These are phyloP conservation scores for Deilephila porcellus DNA, from an alignment of 2,888 invertebrate genomes.

Conservation along the genomic window DNA sequence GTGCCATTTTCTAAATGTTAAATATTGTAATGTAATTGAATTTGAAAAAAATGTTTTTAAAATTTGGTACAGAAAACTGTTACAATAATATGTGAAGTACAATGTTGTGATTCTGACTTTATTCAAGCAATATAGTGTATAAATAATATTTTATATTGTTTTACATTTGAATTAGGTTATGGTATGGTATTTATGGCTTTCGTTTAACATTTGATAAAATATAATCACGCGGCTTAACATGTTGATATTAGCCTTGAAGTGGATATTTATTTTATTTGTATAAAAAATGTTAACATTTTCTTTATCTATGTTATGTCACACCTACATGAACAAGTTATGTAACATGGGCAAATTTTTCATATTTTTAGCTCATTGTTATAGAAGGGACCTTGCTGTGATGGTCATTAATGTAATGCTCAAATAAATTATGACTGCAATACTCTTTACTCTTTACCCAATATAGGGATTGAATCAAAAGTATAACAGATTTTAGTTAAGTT, in stretches of 20 bases:
- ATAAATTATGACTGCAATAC: too few species aligned
- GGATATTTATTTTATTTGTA: not conserved
- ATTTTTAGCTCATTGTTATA: too few species aligned
- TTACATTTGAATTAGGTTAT: not conserved
- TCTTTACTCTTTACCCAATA: too few species aligned
- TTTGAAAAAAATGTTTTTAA: not conserved
- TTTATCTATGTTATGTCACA: not conserved
- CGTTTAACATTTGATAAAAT: conserved; percentile 7
- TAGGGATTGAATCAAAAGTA: too few species aligned
- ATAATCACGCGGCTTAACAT: not conserved
- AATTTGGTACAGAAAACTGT: conserved; percentile 7
- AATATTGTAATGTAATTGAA: not conserved
- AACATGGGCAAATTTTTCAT: too few species aligned
- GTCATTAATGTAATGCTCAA: too few species aligned
- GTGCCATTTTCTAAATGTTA: conserved; percentile 15
- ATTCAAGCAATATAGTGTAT: not conserved
- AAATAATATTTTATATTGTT: not conserved
- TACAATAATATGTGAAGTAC: conserved; percentile 15
- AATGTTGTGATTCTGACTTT: conserved; percentile 12
- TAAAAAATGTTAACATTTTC: not conserved
- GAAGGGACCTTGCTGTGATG: too few species aligned
- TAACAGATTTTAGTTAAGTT: too few species aligned
- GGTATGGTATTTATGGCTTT: not conserved
- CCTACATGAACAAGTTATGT: too few species aligned
- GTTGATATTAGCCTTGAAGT: not conserved